These are phyloP conservation scores for Cydia strobilella DNA, from an alignment of 1,140 invertebrate species.

Conservation along the genomic window DNA sequence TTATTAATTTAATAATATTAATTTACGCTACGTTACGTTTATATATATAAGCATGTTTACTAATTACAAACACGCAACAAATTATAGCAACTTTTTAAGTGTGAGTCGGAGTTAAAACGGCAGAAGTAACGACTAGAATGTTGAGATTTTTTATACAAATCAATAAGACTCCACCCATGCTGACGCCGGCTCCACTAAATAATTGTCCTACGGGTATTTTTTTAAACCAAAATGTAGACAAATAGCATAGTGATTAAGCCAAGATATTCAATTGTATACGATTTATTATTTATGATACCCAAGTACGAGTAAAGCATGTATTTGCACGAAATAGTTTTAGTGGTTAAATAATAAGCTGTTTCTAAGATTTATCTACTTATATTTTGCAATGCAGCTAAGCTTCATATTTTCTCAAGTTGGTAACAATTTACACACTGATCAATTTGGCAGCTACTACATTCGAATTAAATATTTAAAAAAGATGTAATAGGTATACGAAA, in stretches of 20 bases:
- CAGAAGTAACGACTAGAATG: neutral
- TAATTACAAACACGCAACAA: neutral
- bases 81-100: neutral
- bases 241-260: constrained; percentile 15
- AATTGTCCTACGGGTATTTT: constrained; percentile 29
- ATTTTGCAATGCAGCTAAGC: neutral
- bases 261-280: constrained; percentile 31
- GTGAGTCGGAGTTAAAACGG: neutral
- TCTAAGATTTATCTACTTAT: neutral
- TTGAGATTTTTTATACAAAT: neutral
- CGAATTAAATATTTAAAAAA: neutral
- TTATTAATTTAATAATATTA: neutral
- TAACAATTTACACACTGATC: neutral
- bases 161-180: neutral
- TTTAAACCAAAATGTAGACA: constrained; percentile 30
- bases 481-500: too few species aligned
- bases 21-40: neutral
- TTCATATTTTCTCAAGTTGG: neutral
- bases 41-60: neutral
- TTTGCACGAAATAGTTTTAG: constrained; percentile 26
- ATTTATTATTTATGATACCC: constrained; percentile 20
- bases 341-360: neutral
- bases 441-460: neutral
- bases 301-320: constrained; percentile 10
- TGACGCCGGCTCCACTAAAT: neutral